Evolutionary conservation across 2,797 vertebrate species (phyloP).

Genomic region (Amazona finschi): DNA sequence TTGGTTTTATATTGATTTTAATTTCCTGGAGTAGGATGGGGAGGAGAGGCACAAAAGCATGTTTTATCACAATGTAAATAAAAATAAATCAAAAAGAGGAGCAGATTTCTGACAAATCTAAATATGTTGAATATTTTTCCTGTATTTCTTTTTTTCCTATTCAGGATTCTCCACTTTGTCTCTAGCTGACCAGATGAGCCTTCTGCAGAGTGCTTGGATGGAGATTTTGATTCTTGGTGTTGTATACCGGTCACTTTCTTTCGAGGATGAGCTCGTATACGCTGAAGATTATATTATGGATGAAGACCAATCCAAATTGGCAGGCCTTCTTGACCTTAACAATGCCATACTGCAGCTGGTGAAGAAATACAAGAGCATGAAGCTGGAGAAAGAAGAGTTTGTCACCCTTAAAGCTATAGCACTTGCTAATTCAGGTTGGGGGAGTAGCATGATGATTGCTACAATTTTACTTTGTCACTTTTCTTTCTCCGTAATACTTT

Average conservation of each 20-base stretch:
- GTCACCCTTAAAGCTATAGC: conserved; percentile 99
- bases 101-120: neutral
- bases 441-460: conserved; percentile 41
- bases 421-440: conserved; percentile 98
- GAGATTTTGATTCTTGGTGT: conserved; percentile 98
- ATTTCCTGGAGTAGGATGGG: neutral
- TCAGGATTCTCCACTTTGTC: conserved; percentile 98
- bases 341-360: conserved; percentile 98
- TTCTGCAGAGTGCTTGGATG: conserved; percentile 99
- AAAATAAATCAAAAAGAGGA: neutral
- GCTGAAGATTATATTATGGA: conserved; percentile 99
- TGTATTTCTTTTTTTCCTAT: neutral
- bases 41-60: neutral
- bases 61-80: neutral
- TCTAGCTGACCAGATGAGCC: conserved; percentile 98
- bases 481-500: neutral
- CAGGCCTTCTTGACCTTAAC: conserved; percentile 96
- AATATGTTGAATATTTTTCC: conserved; percentile 28
- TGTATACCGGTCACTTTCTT: conserved; percentile 96
- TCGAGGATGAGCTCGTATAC: conserved; percentile 98
- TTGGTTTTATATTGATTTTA: neutral
- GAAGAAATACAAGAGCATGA: conserved; percentile 98
- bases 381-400: conserved; percentile 98
- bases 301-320: conserved; percentile 97
- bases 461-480: conserved; percentile 42